Conservation (phyloP, 2,113 vertebrate genomes). For the Burhinus bistriatus region DNA sequence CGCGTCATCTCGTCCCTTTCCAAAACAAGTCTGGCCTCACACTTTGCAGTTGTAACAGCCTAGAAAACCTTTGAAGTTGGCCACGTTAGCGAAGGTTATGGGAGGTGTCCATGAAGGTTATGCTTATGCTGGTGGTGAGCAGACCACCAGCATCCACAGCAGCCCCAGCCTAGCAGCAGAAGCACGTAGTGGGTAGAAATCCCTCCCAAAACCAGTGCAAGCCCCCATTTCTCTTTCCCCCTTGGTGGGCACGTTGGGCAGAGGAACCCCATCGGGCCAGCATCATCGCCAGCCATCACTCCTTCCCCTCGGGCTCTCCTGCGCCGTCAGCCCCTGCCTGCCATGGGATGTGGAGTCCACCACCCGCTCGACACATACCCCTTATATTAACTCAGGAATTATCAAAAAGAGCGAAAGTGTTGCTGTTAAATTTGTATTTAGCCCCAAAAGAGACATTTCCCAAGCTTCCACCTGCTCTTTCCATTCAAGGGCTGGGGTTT, state of each 20-base stretch:
- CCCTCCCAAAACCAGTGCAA: neutral
- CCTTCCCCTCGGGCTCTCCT: neutral
- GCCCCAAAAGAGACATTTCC: neutral
- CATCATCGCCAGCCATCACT: accelerated
- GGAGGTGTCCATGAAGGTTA: neutral
- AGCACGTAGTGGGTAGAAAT: neutral
- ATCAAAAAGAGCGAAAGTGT: neutral
- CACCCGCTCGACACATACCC: accelerated
- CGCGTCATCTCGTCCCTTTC: neutral
- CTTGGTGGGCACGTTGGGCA: neutral
- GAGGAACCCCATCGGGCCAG: neutral
- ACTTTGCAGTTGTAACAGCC: neutral
- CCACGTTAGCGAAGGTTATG: accelerated
- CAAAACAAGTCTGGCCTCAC: neutral
- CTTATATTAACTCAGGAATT: accelerated
- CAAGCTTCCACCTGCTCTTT: neutral
- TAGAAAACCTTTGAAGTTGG: neutral
- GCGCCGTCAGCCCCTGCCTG: neutral
- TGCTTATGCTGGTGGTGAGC: neutral
- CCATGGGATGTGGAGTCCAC: accelerated
- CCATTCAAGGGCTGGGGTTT: neutral
- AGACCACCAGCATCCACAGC: neutral
- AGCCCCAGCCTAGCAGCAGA: neutral
- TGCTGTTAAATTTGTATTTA: neutral
- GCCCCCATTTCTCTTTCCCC: neutral